phyloP scores from a whole-genome alignment of 2,888 invertebrate genomes.

The Pteria penguin region DNA sequence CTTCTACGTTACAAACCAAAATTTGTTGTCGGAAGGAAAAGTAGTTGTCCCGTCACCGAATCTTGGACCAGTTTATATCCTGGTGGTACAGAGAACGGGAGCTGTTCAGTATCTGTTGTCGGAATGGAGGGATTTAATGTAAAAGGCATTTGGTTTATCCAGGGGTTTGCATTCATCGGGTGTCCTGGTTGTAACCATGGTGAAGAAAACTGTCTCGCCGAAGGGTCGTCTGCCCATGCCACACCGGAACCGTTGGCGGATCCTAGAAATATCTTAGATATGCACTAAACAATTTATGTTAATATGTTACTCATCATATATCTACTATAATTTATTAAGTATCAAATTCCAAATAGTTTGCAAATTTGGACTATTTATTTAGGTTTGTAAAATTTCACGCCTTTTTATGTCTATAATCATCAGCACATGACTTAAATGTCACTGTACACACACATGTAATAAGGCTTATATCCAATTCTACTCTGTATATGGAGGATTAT shows the following conservation, averaged over 20 bases:
- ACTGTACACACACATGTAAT: too few relatives aligned
- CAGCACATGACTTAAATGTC: too few relatives aligned
- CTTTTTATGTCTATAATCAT: too few relatives aligned
- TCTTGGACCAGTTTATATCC: constrained; percentile 93
- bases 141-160: constrained; percentile 68
- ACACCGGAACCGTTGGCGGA: constrained; percentile 49
- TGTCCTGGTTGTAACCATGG: constrained; percentile 53
- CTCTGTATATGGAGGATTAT: too few relatives aligned
- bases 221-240: constrained; percentile 61
- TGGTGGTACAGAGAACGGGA: constrained; percentile 84
- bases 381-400: too few relatives aligned
- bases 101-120: constrained; percentile 47
- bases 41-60: constrained; percentile 90
- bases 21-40: constrained; percentile 80
- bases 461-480: too few relatives aligned
- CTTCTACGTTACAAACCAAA: constrained; percentile 39
- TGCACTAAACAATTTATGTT: too few relatives aligned
- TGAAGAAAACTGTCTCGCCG: constrained; percentile 53
- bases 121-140: constrained; percentile 44
- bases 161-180: constrained; percentile 58
- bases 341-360: too few relatives aligned
- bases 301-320: too few relatives aligned
- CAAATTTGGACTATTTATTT: too few relatives aligned
- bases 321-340: too few relatives aligned
- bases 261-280: too few relatives aligned